These are phyloP conservation scores for Colaptes auratus DNA, from an alignment of 2,113 vertebrate genomes.

Conservation along the genomic window DNA sequence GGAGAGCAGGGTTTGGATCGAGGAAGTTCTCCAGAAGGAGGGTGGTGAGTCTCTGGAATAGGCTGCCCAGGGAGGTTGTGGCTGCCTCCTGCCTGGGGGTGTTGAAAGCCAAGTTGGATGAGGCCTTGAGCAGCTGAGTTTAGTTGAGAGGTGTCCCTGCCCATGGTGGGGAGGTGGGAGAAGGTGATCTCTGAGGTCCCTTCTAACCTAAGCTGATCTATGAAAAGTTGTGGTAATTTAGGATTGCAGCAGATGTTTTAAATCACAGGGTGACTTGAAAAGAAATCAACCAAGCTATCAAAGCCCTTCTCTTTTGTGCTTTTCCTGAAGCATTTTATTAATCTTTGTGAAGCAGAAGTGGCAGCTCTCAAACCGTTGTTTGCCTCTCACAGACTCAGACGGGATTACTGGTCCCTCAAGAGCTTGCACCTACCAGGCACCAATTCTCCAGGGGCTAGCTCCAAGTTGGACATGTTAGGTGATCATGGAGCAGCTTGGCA, in stretches of 20 bases:
- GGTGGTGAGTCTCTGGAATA: too few relatives aligned
- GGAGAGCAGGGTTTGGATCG: too few relatives aligned
- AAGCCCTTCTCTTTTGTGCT: neutral
- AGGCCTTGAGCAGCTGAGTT: too few relatives aligned
- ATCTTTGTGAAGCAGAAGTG: neutral
- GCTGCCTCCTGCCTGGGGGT: too few relatives aligned
- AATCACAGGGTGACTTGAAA: neutral
- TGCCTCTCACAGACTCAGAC: neutral
- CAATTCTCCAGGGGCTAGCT: neutral
- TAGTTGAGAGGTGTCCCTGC: too few relatives aligned
- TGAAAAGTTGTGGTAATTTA: neutral
- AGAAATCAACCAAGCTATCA: neutral
- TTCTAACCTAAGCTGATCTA: too few relatives aligned
- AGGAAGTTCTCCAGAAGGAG: too few relatives aligned
- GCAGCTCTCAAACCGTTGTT: neutral
- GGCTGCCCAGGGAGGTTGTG: too few relatives aligned
- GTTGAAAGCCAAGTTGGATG: too few relatives aligned
- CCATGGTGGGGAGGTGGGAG: too few relatives aligned
- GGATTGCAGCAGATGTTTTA: neutral
- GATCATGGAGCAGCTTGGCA: neutral
- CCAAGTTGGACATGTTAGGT: neutral
- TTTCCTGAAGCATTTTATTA: neutral
- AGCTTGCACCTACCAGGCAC: neutral
- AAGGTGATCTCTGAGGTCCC: too few relatives aligned
- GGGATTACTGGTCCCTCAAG: neutral